Evolutionary conservation across 2,113 vertebrate genomes (phyloP), one percentile per base, ranked within the genome.

Genomic region (Aegypius monachus): DNA sequence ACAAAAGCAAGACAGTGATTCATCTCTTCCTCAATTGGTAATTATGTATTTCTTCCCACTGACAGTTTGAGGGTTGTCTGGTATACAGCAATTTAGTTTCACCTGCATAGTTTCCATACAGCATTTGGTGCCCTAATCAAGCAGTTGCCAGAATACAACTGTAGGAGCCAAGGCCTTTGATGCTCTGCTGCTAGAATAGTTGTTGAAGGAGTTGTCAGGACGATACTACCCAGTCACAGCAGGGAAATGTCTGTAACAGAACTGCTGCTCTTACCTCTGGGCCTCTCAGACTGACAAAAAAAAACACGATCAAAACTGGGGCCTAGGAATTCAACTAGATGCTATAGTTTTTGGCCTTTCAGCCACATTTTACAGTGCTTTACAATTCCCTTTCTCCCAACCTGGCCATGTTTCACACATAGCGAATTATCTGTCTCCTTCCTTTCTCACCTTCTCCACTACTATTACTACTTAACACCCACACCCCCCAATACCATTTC

Each of bases 231-330:
- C 27, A 48, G 22, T 29, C 42, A 16, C n/a, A 38, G 68, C 3
- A 0, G n/a, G 27, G 50, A 66, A 86, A 72, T 0, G 0, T 10
- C 77, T 21, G 21, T 7, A n/a, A 29, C 26, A 40, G 40, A 61
- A 61, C 58, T 38, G 66, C n/a, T 62, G 26, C 36, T 85, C 56
- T 34, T 65, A 59, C 38, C 38, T 70, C 55, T 38, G 48, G 11
- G 48, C 32, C 42, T 36, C 29, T 74, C 40, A 40, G 36, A 27
- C n/a, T 16, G 48, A 59, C 26, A 85, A 75, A 38, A 66, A 47
- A 53, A 27, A 16, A 3, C 17, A n/a, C 1, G 4, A 12, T n/a
- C 71, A 82, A 22, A 82, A 48, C 32, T 7, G 19, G 7, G 13
- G 45, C 16, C 38, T 14, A 36, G 47, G 52, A 79, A 75, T 34